Evolutionary conservation across 2,888 invertebrate species (phyloP).

Genomic region (Globia sparganii): DNA sequence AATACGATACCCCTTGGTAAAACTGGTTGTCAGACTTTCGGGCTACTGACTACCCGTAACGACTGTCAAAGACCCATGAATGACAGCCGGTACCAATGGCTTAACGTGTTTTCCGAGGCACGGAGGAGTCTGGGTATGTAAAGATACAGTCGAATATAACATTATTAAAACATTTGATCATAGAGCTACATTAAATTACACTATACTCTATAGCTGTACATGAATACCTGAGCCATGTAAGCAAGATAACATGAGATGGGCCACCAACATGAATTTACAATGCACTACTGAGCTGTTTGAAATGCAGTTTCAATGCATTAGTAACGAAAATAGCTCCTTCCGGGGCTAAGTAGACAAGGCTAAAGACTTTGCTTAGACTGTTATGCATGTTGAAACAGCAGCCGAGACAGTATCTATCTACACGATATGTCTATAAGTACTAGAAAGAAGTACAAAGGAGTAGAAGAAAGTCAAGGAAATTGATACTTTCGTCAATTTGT

Average conservation of each 20-base stretch:
- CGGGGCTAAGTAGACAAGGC: constrained; percentile 2
- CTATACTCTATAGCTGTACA: neutral
- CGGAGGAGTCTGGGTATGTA: too few relatives aligned
- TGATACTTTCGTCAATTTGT: neutral
- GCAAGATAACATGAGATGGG: constrained; percentile 18
- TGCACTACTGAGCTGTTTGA: constrained; percentile 43
- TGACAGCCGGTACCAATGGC: too few relatives aligned
- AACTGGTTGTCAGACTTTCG: too few relatives aligned
- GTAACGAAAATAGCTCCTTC: constrained; percentile 44
- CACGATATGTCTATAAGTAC: neutral
- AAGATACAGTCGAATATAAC: too few relatives aligned
- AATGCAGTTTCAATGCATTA: constrained; percentile 40
- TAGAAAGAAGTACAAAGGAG: neutral
- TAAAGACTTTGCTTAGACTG: constrained; percentile 29
- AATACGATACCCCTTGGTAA: too few relatives aligned
- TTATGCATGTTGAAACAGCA: neutral
- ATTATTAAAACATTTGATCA: neutral
- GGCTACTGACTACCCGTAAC: too few relatives aligned
- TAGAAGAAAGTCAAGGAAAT: neutral
- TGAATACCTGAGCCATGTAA: neutral
- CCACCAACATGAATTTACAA: constrained; percentile 31
- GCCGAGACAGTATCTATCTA: neutral
- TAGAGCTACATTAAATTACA: neutral
- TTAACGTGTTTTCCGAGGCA: too few relatives aligned
- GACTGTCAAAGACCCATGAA: too few relatives aligned